Evolutionary conservation across 2,113 vertebrate species (phyloP).

Genomic region (Coregonus clupeaformis): DNA sequence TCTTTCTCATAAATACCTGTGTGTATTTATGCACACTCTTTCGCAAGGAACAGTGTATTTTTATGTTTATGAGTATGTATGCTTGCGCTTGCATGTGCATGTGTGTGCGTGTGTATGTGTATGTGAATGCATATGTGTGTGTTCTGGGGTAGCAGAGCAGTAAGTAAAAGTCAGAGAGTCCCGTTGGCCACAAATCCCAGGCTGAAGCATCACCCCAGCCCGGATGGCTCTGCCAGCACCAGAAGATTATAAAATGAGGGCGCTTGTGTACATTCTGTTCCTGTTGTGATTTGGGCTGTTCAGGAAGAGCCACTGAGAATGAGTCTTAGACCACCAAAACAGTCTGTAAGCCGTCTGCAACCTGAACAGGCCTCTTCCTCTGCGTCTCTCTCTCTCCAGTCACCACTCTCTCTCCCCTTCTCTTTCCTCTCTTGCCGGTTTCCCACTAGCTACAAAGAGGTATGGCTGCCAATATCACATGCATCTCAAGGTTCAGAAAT

Average conservation of each 20-base stretch:
- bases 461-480: too few relatives aligned
- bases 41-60: background rate
- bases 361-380: background rate
- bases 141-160: background rate
- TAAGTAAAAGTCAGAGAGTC: background rate
- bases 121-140: background rate
- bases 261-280: conserved; percentile 10
- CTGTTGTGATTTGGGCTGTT: conserved; percentile 18
- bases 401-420: background rate
- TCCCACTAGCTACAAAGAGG: too few relatives aligned
- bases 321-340: conserved; percentile 19
- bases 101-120: background rate
- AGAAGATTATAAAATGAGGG: conserved; percentile 11
- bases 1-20: background rate
- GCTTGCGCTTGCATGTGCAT: background rate
- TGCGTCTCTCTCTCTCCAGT: background rate
- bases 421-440: background rate
- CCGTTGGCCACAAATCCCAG: background rate
- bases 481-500: too few relatives aligned
- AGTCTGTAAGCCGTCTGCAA: background rate
- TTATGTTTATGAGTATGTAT: background rate
- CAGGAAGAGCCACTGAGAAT: background rate
- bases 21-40: background rate
- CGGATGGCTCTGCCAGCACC: background rate
- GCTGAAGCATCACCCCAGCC: background rate